Conservation (phyloP, 2,888 invertebrate species). For the Plagiodera versicolora region DNA sequence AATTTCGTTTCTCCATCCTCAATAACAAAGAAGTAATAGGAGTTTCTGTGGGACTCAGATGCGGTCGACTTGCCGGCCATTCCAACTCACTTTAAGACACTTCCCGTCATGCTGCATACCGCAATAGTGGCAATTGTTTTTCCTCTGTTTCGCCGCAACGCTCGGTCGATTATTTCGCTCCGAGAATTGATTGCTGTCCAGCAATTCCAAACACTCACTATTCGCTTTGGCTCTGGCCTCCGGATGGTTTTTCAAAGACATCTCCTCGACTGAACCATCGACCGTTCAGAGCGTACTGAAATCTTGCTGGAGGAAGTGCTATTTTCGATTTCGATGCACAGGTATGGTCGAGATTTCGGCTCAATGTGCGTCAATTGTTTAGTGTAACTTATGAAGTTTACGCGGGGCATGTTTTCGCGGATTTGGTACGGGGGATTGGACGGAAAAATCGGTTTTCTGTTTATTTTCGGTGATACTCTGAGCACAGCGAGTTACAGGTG, state of each 20-base stretch:
- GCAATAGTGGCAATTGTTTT: constrained; percentile 12
- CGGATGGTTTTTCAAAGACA: neutral
- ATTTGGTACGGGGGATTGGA: neutral
- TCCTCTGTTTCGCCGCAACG: constrained; percentile 3
- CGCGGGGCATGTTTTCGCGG: neutral
- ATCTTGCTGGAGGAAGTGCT: no score
- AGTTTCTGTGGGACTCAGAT: no score
- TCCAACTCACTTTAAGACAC: constrained; percentile 20
- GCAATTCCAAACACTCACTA: neutral
- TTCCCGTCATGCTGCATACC: constrained; percentile 18
- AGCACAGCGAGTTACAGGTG: no score
- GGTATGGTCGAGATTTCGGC: neutral
- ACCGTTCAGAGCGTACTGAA: no score
- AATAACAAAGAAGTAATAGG: no score
- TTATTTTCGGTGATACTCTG: no score
- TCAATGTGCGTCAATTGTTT: neutral
- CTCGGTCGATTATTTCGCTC: no score
- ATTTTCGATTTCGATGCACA: neutral
- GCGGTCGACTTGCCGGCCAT: neutral
- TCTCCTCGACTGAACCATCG: neutral
- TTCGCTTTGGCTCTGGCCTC: neutral
- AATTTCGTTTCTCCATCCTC: no score
- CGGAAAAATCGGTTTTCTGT: no score
- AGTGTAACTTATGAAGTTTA: neutral
- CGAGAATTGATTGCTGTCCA: no score